phyloP scores from a whole-genome alignment of 2,888 invertebrate genomes.

The Brachycybe producta region DNA sequence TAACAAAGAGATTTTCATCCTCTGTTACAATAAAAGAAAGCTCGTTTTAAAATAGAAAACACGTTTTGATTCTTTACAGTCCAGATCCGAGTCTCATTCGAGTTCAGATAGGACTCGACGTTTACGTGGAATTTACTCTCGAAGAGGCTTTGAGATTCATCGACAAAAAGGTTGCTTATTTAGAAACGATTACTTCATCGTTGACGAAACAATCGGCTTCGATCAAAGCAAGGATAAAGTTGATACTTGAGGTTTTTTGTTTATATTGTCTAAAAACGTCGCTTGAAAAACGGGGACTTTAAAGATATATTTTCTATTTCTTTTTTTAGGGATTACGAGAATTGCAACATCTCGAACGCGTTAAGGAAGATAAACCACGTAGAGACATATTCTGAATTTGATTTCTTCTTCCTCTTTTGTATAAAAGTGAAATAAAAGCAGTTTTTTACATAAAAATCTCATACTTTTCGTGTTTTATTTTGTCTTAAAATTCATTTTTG shows the following conservation, averaged over 20 bases:
- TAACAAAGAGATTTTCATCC: too few species aligned
- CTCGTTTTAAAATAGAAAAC: neutral
- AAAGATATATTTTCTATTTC: neutral
- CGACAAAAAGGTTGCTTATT: slow-evolving; percentile 50
- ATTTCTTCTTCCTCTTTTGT: neutral
- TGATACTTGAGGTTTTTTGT: slow-evolving; percentile 47
- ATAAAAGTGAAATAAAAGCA: neutral
- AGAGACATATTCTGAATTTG: slow-evolving; percentile 1
- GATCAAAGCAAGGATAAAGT: slow-evolving; percentile 63
- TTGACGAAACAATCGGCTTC: slow-evolving; percentile 52
- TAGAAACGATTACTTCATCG: slow-evolving; percentile 48
- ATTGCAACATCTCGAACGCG: slow-evolving; percentile 1
- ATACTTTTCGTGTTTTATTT: neutral
- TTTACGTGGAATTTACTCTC: slow-evolving; percentile 56
- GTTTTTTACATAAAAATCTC: neutral
- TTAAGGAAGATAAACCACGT: neutral
- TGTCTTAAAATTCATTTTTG: neutral
- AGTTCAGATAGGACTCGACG: slow-evolving; percentile 60
- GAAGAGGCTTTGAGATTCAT: slow-evolving; percentile 58
- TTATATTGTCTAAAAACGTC: neutral
- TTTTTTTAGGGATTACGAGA: slow-evolving; percentile 10
- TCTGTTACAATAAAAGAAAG: too few species aligned
- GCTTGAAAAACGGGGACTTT: neutral
- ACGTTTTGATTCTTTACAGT: slow-evolving; percentile 24
- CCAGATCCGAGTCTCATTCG: slow-evolving; percentile 49